Percentiles rank a stretch among this genome's conserved stretches.
These are phyloP conservation scores for Callipepla squamata DNA, from an alignment of 2,113 vertebrate genomes.

Conservation along the genomic window DNA sequence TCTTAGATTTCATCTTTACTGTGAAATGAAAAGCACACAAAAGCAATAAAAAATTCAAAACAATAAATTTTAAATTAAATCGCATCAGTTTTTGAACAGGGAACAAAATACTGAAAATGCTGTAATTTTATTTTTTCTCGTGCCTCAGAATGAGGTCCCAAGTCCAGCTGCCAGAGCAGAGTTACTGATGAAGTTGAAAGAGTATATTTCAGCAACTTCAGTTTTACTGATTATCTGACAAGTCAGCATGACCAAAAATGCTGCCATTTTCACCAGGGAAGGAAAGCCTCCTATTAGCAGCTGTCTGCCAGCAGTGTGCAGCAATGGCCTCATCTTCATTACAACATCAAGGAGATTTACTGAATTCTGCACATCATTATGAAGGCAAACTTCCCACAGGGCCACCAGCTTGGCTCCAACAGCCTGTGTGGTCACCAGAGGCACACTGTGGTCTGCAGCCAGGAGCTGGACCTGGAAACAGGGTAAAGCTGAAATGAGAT, in stretches of 20 bases:
- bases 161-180: constrained; percentile 14
- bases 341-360: fast-evolving
- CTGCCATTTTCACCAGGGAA: not conserved
- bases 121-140: not conserved
- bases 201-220: constrained; percentile 21
- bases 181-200: constrained; percentile 26
- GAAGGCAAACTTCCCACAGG: not conserved
- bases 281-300: not conserved
- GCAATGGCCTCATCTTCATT: not conserved
- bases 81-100: not conserved
- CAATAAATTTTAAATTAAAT: not conserved
- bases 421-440: fast-evolving
- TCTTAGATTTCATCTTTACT: not conserved
- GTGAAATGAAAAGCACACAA: not conserved
- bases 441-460: fast-evolving
- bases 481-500: not conserved
- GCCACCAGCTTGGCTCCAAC: fast-evolving
- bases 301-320: fast-evolving
- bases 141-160: not conserved
- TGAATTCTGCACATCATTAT: fast-evolving
- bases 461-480: not conserved
- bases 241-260: not conserved
- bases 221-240: constrained; percentile 7
- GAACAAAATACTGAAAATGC: not conserved
- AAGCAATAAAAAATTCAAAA: not conserved